Evolutionary conservation across 1,140 invertebrate genomes (phyloP).

Genomic region (Aradophagus sp.): DNA sequence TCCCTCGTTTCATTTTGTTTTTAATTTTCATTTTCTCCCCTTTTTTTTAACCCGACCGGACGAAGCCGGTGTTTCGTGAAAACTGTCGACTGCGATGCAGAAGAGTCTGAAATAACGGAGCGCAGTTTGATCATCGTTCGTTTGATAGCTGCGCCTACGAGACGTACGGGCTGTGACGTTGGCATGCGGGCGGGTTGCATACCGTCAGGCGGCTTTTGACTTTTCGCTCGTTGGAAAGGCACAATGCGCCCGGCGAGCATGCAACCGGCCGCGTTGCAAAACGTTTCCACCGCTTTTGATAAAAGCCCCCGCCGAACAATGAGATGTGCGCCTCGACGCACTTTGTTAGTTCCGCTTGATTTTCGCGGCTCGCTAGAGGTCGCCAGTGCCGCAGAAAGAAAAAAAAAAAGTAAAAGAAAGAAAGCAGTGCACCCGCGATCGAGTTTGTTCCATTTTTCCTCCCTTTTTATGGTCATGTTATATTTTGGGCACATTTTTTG

Average conservation of each 20-base stretch:
- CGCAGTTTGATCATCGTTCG: slow-evolving; percentile 35
- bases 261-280: slow-evolving; percentile 36
- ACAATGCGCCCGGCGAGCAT: slow-evolving; percentile 41
- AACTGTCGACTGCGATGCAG: slow-evolving; percentile 35
- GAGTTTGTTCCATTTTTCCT: too few relatives aligned
- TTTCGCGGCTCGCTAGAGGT: slow-evolving; percentile 47
- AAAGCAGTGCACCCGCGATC: too few relatives aligned
- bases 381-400: slow-evolving; percentile 15
- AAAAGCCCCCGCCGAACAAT: slow-evolving; percentile 43
- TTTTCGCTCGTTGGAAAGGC: slow-evolving; percentile 39
- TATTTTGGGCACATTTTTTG: too few relatives aligned
- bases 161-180: slow-evolving; percentile 27
- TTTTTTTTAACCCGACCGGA: too few relatives aligned
- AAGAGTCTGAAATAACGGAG: slow-evolving; percentile 33
- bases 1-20: too few relatives aligned
- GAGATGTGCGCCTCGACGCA: slow-evolving; percentile 35
- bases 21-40: too few relatives aligned
- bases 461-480: too few relatives aligned
- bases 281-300: slow-evolving; percentile 46
- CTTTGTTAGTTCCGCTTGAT: slow-evolving; percentile 50
- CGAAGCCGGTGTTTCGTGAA: too few relatives aligned
- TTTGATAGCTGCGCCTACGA: slow-evolving; percentile 43
- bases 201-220: slow-evolving; percentile 47
- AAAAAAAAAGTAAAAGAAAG: neutral
- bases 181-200: slow-evolving; percentile 48